Evolutionary conservation across 2,888 invertebrate species (phyloP).

Genomic region (Pachydiplax longipennis): DNA sequence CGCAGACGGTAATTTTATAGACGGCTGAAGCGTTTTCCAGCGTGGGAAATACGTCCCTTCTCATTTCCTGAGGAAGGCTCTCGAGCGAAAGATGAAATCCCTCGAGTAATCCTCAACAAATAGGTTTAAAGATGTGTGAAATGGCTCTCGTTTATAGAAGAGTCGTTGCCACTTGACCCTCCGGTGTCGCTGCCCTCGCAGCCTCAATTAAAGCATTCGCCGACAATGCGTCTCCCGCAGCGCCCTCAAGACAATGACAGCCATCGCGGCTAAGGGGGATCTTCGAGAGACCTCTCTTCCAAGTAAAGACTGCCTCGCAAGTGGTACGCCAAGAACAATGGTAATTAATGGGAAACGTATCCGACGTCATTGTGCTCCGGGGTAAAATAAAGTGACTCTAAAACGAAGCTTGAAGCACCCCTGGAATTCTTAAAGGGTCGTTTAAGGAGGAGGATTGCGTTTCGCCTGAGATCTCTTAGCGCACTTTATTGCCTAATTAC

Average conservation of each 20-base stretch:
- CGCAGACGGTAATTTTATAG: background rate
- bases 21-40: background rate
- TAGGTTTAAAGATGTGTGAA: background rate
- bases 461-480: no score
- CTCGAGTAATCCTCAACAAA: background rate
- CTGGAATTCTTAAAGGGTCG: no score
- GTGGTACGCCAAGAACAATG: background rate
- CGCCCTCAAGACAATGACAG: background rate
- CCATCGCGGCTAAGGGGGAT: background rate
- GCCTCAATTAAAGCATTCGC: background rate
- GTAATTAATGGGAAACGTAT: background rate
- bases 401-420: background rate
- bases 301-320: background rate
- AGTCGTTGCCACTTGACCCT: background rate
- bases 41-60: background rate
- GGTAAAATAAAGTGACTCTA: background rate
- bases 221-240: background rate
- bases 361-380: background rate
- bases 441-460: no score
- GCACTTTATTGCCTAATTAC: no score
- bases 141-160: background rate
- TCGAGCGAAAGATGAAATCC: background rate
- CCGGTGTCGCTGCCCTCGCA: background rate
- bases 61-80: no score
- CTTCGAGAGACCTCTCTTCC: background rate